Conservation (phyloP, 2,888 invertebrate genomes). For the Sinohyriopsis cumingii region DNA sequence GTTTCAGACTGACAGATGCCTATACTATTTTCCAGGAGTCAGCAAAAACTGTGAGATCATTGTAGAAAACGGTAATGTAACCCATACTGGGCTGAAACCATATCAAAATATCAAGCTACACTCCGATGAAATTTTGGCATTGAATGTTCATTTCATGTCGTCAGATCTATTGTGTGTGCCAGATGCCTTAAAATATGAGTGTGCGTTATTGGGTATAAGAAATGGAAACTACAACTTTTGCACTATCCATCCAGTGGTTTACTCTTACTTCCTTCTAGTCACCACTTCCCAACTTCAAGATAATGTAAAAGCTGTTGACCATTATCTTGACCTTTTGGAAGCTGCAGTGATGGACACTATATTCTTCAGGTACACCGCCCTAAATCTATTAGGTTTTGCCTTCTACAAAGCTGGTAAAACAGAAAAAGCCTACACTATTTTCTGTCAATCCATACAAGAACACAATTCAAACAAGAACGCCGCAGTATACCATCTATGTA, state of each 20-base stretch:
- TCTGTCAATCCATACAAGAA: neutral
- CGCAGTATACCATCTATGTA: neutral
- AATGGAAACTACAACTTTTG: too few relatives aligned
- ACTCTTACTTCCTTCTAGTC: too few relatives aligned
- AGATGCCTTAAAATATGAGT: constrained; percentile 1
- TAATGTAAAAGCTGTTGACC: neutral
- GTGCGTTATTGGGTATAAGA: neutral
- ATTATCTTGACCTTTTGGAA: too few relatives aligned
- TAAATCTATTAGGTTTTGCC: neutral
- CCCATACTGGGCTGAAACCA: too few relatives aligned
- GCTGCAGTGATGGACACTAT: too few relatives aligned
- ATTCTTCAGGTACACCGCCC: neutral
- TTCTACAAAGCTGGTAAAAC: neutral
- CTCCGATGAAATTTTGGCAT: neutral
- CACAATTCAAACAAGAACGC: neutral
- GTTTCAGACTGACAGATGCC: too few relatives aligned
- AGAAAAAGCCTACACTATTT: neutral
- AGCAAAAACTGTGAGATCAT: too few relatives aligned
- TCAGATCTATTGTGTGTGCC: neutral
- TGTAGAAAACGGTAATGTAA: too few relatives aligned
- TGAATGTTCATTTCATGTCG: neutral
- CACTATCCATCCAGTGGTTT: too few relatives aligned
- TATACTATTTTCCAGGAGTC: too few relatives aligned
- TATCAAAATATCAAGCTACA: too few relatives aligned
- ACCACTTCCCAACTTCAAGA: neutral